Base-by-base conservation (phyloP, 2,113 vertebrate species). In the Takifugu flavidus region DNA sequence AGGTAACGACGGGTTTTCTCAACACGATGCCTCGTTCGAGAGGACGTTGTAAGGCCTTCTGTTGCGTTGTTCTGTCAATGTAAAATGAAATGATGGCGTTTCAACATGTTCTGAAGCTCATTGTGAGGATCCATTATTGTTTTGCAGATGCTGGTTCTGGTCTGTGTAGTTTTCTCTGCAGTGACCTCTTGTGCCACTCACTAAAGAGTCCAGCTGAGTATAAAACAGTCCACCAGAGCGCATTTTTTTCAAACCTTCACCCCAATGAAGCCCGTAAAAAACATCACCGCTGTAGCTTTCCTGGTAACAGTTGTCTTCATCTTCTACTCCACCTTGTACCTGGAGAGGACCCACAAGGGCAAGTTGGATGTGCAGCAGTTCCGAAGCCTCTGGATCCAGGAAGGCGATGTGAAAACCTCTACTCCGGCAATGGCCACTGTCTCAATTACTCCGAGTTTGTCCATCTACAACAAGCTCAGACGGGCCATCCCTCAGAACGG, bases 401-500 rank as follows among this genome's bases (percentile, higher is more conserved):
- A 39, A 6, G n/a, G 45, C 15, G 45, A 47, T 13, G 45, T 15
- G 6, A 14, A 0, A 0, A 47, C 26, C 0, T 7, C 25, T 13
- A 47, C 13, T 20, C 8, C 3, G 2, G 0, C 15, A 20, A 47
- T 13, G 13, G 13, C 15, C 45, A n/a, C 6, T 3, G 5, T 13
- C 45, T 5, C 45, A 14, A 47, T 5, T 1, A 15, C 45, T 4
- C 45, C 6, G 45, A 12, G 13, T 15, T 6, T 85, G 3, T 53
- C 64, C 2, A 4, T 90, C 12, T 89, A 82, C 5, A 39, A 20
- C 1, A 0, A 1, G 34, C 58, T 91, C 47, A 69, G 7, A 42
- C 6, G 72, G 13, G n/a, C 12, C 5, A 53, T 91, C 46, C 80
- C 86, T 20, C 56, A 82, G 13, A 90, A 82, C 2, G 13, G 2